phyloP scores from a whole-genome alignment of 1,140 invertebrate species.

The Eumeta japonica region DNA sequence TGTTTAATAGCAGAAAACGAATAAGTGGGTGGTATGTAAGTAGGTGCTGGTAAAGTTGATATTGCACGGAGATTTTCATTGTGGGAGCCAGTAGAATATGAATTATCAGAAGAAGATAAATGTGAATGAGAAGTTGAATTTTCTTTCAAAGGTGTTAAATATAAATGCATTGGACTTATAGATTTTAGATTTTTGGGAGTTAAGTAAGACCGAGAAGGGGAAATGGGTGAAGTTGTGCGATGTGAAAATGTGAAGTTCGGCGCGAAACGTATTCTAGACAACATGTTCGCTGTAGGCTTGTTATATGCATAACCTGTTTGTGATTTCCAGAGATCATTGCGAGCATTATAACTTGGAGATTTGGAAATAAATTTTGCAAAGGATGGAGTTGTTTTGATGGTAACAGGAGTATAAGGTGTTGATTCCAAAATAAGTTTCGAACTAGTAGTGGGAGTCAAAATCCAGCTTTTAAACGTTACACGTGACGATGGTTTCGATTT shows the following conservation, averaged over 20 bases:
- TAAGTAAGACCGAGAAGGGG: constrained; percentile 28
- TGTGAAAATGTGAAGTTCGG: constrained; percentile 27
- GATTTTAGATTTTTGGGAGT: constrained; percentile 14
- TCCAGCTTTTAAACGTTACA: constrained; percentile 48
- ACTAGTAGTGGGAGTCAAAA: constrained; percentile 38
- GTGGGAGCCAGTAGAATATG: constrained; percentile 16
- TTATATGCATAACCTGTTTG: constrained; percentile 18
- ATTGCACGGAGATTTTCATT: constrained; percentile 18
- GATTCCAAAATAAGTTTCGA: constrained; percentile 25
- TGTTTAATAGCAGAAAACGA: constrained; percentile 20
- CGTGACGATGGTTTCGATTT: constrained; percentile 33
- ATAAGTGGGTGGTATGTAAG: constrained; percentile 7
- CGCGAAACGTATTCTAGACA: constrained; percentile 14
- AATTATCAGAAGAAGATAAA: constrained; percentile 19
- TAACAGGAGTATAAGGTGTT: constrained; percentile 29
- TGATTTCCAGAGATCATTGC: constrained; percentile 7
- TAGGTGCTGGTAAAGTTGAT: constrained; percentile 14
- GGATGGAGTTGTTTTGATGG: constrained; percentile 12
- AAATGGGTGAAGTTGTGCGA: constrained; percentile 11
- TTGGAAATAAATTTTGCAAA: not conserved
- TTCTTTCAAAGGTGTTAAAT: not conserved
- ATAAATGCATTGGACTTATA: not conserved
- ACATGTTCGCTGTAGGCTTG: constrained; percentile 14
- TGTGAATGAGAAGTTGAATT: constrained; percentile 23
- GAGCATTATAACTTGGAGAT: constrained; percentile 14